Conservation (phyloP, 2,888 invertebrate species). For the Clitarchus hookeri region DNA sequence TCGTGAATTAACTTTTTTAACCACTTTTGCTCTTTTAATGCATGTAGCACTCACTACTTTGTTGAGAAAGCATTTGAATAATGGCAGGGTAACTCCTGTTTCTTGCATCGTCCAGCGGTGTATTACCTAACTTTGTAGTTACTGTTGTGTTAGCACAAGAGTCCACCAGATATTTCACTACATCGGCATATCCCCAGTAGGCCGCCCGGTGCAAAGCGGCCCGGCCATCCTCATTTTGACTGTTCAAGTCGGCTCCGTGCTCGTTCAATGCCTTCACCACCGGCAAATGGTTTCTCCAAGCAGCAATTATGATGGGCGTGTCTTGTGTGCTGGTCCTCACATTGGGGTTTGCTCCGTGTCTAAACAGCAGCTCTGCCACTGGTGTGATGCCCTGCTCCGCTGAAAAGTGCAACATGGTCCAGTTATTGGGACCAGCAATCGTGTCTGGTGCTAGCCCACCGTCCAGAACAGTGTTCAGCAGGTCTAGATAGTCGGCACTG, state of each 20-base stretch:
- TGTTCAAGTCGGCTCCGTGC: neutral
- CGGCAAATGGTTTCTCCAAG: neutral
- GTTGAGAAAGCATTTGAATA: neutral
- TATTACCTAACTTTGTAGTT: neutral
- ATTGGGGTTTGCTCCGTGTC: neutral
- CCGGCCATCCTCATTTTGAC: neutral
- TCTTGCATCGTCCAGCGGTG: neutral
- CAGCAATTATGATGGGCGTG: neutral
- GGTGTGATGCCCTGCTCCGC: neutral
- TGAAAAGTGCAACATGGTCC: constrained; percentile 7
- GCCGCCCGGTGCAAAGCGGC: neutral
- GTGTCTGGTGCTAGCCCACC: neutral
- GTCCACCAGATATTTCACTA: neutral
- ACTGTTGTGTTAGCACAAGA: neutral
- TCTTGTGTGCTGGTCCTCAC: neutral
- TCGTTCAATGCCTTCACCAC: neutral
- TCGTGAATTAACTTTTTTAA: no score
- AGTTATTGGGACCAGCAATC: neutral
- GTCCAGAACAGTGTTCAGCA: neutral
- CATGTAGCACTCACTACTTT: neutral
- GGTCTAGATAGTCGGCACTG: neutral
- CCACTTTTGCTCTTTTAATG: no score
- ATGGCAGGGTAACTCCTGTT: neutral
- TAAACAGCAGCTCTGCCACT: neutral
- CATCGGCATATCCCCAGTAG: neutral